These are phyloP conservation scores for Chirona hameri DNA, from an alignment of 2,888 invertebrate genomes.

Conservation along the genomic window DNA sequence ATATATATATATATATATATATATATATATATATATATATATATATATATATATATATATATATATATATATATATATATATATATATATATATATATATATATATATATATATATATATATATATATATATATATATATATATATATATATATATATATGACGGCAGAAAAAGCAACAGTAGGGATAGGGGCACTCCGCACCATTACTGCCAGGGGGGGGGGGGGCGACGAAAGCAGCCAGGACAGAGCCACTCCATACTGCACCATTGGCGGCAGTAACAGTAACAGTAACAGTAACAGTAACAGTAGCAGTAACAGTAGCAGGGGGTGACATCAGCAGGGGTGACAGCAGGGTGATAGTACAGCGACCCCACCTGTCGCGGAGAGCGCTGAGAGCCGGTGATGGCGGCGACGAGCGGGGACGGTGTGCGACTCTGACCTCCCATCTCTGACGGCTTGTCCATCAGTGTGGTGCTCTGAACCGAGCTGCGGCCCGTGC, in stretches of 20 bases:
- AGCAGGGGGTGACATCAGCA: too few relatives aligned
- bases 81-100: not conserved
- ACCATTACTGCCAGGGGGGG: too few relatives aligned
- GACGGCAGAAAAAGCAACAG: too few relatives aligned
- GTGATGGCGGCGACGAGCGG: not conserved
- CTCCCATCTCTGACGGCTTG: not conserved
- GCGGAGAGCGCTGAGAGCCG: not conserved
- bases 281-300: too few relatives aligned
- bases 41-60: too few relatives aligned
- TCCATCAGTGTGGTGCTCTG: constrained; percentile 11
- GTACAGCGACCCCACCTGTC: not conserved
- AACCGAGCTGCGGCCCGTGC: not conserved
- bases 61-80: not conserved
- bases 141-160: constrained; percentile 1
- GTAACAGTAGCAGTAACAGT: too few relatives aligned
- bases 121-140: constrained; percentile 1
- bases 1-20: too few relatives aligned
- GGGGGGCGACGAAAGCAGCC: too few relatives aligned
- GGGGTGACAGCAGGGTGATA: too few relatives aligned
- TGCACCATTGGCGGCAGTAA: not conserved
- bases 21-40: too few relatives aligned
- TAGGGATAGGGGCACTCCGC: too few relatives aligned
- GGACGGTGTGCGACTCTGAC: not conserved
- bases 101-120: constrained; percentile 1
- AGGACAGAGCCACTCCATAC: too few relatives aligned